These are phyloP conservation scores for Euthynnus affinis DNA, from an alignment of 2,797 vertebrate species.

Conservation along the genomic window DNA sequence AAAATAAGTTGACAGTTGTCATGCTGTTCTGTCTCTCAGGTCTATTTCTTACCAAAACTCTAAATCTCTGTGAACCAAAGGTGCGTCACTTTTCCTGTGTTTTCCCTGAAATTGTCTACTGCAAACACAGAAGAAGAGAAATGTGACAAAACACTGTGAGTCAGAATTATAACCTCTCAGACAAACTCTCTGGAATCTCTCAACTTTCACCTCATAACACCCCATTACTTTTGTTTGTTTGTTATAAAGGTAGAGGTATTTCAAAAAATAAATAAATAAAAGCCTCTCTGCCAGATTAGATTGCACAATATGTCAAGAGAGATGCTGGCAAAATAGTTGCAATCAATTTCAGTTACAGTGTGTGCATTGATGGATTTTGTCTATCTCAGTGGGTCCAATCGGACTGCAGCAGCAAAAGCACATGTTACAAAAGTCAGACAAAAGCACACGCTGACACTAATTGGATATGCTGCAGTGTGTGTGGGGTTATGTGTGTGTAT, in stretches of 20 bases:
- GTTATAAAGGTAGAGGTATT: conserved; percentile 12
- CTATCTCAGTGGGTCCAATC: conserved; percentile 38
- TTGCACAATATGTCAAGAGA: conserved; percentile 34
- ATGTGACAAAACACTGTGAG: conserved; percentile 38
- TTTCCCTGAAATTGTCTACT: no score
- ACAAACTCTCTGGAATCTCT: conserved; percentile 11
- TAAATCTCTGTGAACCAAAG: conserved; percentile 2
- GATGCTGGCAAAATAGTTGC: conserved; percentile 9
- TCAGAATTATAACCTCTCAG: conserved; percentile 19
- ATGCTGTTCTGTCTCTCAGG: not conserved
- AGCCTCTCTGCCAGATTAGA: conserved; percentile 16
- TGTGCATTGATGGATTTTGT: conserved; percentile 52
- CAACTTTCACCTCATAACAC: conserved; percentile 1
- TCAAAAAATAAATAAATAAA: conserved; percentile 6
- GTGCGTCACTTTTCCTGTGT: not conserved
- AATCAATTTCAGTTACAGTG: conserved; percentile 53
- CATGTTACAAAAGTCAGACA: conserved; percentile 31
- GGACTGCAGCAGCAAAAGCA: conserved; percentile 23
- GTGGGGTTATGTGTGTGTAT: conserved; percentile 20
- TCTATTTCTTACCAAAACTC: conserved; percentile 2
- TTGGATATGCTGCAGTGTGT: conserved; percentile 25
- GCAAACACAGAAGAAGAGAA: conserved; percentile 12
- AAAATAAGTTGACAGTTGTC: conserved; percentile 18
- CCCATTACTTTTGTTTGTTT: conserved; percentile 20
- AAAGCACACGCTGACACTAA: conserved; percentile 42